Evolutionary conservation across 2,888 invertebrate genomes (phyloP).

Genomic region (Sinohyriopsis cumingii): DNA sequence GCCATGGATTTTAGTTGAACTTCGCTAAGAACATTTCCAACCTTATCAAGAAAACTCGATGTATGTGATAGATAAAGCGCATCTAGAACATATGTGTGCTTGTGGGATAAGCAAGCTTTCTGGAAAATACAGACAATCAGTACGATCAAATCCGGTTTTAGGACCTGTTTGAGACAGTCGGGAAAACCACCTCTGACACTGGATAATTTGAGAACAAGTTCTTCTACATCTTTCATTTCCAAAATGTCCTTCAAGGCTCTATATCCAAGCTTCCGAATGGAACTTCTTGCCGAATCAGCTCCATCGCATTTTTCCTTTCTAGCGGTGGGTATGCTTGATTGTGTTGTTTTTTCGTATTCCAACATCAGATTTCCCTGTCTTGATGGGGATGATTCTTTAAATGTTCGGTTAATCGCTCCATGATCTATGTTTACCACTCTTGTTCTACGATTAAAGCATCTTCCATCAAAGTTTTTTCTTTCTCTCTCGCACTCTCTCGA

Average conservation of each 20-base stretch:
- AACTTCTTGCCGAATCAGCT: neutral
- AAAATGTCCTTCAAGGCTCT: slow-evolving; percentile 1
- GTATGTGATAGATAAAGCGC: slow-evolving; percentile 19
- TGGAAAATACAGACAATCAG: slow-evolving; percentile 19
- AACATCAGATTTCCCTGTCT: no score
- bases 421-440: no score
- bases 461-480: neutral
- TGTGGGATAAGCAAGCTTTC: slow-evolving; percentile 19
- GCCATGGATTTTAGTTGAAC: slow-evolving; percentile 7
- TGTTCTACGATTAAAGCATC: no score
- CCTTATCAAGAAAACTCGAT: slow-evolving; percentile 10
- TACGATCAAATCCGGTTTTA: slow-evolving; percentile 18
- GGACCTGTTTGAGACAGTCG: slow-evolving; percentile 17
- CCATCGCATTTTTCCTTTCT: neutral
- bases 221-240: slow-evolving; percentile 7
- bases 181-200: slow-evolving; percentile 29
- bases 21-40: slow-evolving; percentile 18
- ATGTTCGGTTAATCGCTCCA: no score
- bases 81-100: slow-evolving; percentile 14
- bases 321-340: neutral
- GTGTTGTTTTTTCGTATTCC: no score
- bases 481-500: neutral
- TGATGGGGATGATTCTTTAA: no score
- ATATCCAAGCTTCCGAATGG: neutral
- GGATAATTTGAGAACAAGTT: slow-evolving; percentile 23